Percentiles rank a stretch among this genome's conserved stretches.
Evolutionary conservation across 2,797 vertebrate species (phyloP).

Genomic region (Pempheris klunzingeri): DNA sequence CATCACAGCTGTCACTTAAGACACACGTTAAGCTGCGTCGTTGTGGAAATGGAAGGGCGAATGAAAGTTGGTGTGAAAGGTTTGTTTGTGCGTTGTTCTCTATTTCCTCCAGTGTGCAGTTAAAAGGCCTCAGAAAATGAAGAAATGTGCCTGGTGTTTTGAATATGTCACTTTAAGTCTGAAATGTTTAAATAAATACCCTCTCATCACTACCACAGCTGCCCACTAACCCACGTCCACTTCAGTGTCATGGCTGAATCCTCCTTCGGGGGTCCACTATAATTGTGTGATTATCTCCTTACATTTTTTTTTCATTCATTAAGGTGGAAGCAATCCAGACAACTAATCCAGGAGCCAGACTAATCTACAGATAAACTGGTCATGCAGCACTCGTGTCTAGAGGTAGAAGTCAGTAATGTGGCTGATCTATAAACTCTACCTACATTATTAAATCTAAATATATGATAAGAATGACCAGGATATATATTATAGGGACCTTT

Average conservation of each 20-base stretch:
- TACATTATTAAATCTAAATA: conserved; percentile 3
- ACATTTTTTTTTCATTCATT: conserved; percentile 67
- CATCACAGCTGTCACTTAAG: conserved; percentile 70
- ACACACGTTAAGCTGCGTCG: conserved; percentile 11
- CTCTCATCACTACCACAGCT: not conserved
- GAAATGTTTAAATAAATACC: not conserved
- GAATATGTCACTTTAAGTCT: not conserved
- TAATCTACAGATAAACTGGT: conserved; percentile 80
- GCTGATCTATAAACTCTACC: conserved; percentile 35
- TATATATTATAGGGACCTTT: not conserved
- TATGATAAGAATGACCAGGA: not conserved
- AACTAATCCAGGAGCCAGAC: conserved; percentile 81
- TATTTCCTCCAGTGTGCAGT: not conserved
- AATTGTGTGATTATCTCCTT: conserved; percentile 49
- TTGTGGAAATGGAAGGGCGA: conserved; percentile 40
- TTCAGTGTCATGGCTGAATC: conserved; percentile 25
- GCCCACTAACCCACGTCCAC: not conserved
- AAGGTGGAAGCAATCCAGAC: conserved; percentile 68
- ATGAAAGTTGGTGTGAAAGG: conserved; percentile 63
- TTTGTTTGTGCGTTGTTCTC: conserved; percentile 9
- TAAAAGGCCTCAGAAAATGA: not conserved
- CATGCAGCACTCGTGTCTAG: conserved; percentile 32
- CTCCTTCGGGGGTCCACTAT: conserved; percentile 32
- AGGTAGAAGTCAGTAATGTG: conserved; percentile 42
- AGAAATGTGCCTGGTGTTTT: not conserved